phyloP scores from a whole-genome alignment of 2,888 invertebrate genomes.

The Erebia epiphron region DNA sequence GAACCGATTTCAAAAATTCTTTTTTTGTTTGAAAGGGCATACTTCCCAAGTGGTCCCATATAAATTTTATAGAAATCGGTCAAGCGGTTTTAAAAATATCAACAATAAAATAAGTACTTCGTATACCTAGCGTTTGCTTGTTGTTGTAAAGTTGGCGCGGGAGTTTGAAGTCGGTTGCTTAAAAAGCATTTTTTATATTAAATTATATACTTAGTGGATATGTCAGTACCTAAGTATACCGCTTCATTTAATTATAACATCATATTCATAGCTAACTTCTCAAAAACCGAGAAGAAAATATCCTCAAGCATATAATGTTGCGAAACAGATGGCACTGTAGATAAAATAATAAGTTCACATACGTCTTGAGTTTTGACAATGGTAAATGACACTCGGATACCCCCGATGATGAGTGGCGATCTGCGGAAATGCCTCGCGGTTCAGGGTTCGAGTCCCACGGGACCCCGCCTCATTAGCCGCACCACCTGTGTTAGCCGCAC shows the following conservation, averaged over 20 bases:
- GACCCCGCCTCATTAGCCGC: constrained; percentile 54
- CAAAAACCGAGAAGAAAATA: not conserved
- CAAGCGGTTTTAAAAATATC: no score
- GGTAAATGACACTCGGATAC: constrained; percentile 53
- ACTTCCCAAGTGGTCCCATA: no score
- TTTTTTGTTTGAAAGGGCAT: no score
- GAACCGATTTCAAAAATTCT: no score
- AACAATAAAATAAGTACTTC: no score
- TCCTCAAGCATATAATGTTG: not conserved
- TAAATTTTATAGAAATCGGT: no score
- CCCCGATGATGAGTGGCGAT: constrained; percentile 55
- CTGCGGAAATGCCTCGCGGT: constrained; percentile 63
- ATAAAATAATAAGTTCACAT: constrained; percentile 6
- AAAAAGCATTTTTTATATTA: no score
- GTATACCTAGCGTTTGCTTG: no score
- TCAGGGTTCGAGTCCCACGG: constrained; percentile 69
- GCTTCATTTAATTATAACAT: not conserved
- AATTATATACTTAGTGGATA: no score
- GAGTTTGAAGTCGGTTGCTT: no score
- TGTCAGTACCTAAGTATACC: no score
- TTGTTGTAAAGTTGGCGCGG: no score
- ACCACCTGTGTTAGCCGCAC: constrained; percentile 59
- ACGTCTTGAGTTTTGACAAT: constrained; percentile 32
- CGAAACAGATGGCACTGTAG: not conserved
- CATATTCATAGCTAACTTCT: not conserved